Evolutionary conservation across 2,113 vertebrate genomes (phyloP).

Genomic region (Cynopterus brachyotis): DNA sequence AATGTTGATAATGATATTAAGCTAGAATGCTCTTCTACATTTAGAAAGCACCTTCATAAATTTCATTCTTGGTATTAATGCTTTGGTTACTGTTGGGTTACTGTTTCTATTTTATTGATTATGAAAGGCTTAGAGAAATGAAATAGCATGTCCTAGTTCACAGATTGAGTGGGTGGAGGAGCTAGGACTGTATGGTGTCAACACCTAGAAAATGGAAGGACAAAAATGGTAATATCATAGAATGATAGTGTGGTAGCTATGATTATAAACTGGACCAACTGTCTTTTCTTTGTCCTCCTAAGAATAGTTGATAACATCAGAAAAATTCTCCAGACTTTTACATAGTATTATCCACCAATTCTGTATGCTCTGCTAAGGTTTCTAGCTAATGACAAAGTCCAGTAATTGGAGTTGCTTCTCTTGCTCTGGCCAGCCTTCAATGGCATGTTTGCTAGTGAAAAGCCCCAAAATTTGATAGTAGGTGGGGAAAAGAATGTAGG

Average conservation of each 20-base stretch:
- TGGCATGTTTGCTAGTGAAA: not conserved
- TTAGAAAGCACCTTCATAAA: not conserved
- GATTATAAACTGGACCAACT: not conserved
- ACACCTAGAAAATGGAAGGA: not conserved
- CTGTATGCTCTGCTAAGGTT: not conserved
- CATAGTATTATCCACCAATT: not conserved
- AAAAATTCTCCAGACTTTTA: constrained; percentile 7
- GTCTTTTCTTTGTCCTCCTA: not conserved
- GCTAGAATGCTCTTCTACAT: not conserved
- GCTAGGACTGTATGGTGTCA: not conserved
- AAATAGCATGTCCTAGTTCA: not conserved
- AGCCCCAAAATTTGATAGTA: not conserved
- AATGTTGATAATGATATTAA: not conserved
- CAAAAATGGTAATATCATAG: not conserved
- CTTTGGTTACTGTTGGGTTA: not conserved
- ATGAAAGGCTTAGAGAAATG: not conserved
- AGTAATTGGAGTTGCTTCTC: not conserved
- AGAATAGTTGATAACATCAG: not conserved
- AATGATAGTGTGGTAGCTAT: not conserved
- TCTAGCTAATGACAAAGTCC: not conserved
- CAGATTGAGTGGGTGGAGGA: not conserved
- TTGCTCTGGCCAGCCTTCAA: not conserved
- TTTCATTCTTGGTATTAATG: not conserved
- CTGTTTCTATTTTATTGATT: not conserved
- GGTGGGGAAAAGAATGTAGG: not conserved